Evolutionary conservation across 2,797 vertebrate genomes (phyloP).

Genomic region (Manis crassicaudata): DNA sequence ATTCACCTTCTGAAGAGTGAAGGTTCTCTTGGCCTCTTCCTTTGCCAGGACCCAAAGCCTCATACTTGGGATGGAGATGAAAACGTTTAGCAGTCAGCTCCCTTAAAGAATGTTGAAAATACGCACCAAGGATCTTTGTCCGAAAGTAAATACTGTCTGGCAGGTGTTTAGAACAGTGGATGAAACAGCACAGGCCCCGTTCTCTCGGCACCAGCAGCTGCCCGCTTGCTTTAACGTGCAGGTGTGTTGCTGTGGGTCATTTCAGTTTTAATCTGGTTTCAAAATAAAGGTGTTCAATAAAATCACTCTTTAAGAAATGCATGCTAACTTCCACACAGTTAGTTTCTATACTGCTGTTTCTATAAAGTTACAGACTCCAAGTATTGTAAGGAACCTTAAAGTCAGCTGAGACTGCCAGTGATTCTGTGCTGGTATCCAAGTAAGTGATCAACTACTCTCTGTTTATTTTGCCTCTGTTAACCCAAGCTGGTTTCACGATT

Average conservation of each 20-base stretch:
- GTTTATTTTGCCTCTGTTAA: background rate
- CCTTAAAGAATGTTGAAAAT: conserved; percentile 39
- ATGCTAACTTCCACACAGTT: background rate
- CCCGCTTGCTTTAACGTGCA: background rate
- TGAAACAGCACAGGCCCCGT: background rate
- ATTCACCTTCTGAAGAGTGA: conserved; percentile 34
- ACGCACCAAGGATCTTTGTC: conserved; percentile 21
- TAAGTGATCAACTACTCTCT: background rate
- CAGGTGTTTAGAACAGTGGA: background rate
- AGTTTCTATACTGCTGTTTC: background rate
- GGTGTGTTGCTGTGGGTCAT: background rate
- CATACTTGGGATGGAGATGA: background rate
- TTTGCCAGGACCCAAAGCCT: conserved; percentile 55
- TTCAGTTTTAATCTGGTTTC: conserved; percentile 38
- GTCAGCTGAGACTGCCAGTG: background rate
- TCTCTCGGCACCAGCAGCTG: background rate
- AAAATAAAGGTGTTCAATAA: background rate
- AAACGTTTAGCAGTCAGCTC: conserved; percentile 43
- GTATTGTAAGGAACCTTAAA: background rate
- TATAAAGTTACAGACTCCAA: background rate
- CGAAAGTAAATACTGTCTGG: conserved; percentile 52
- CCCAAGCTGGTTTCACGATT: background rate
- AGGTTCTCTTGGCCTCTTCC: conserved; percentile 10
- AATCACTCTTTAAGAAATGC: conserved; percentile 12
- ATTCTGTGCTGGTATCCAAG: background rate